Evolutionary conservation across 2,888 invertebrate genomes (phyloP).

Genomic region (Spodoptera littoralis): DNA sequence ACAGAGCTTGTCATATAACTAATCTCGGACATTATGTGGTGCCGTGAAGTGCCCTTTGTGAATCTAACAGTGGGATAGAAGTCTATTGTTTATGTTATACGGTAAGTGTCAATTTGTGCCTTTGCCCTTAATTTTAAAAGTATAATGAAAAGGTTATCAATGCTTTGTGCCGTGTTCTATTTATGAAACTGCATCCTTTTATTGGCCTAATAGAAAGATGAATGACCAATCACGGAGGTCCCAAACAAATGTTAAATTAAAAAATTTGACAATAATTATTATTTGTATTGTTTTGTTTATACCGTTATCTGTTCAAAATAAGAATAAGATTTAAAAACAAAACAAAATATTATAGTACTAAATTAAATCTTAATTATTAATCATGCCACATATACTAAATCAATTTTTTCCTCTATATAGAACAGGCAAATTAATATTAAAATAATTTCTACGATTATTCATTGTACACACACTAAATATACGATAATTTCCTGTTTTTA

Average conservation of each 20-base stretch:
- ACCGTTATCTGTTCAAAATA: no score
- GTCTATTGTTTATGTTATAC: conserved; percentile 63
- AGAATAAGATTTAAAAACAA: no score
- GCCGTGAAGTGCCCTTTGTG: conserved; percentile 22
- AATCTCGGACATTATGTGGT: conserved; percentile 24
- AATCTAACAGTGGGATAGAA: conserved; percentile 37
- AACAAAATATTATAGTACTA: no score
- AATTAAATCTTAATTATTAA: no score
- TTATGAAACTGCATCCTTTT: conserved; percentile 4
- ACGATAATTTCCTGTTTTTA: no score
- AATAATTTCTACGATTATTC: no score
- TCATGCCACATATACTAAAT: no score
- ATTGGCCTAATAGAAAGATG: not conserved
- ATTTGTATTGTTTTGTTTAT: conserved; percentile 19
- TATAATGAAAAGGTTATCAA: conserved; percentile 40
- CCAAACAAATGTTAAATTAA: no score
- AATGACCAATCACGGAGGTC: not conserved
- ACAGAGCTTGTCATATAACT: conserved; percentile 37
- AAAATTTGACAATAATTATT: no score
- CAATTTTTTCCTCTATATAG: no score
- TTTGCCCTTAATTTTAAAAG: conserved; percentile 54
- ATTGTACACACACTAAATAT: no score
- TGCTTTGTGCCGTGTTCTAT: conserved; percentile 35
- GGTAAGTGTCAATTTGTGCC: conserved; percentile 61
- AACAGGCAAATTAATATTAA: no score